A percentile compares a stretch with the other conserved stretches of the same genome.
Conservation (phyloP, 2,113 vertebrate genomes). For the Morone saxatilis region DNA sequence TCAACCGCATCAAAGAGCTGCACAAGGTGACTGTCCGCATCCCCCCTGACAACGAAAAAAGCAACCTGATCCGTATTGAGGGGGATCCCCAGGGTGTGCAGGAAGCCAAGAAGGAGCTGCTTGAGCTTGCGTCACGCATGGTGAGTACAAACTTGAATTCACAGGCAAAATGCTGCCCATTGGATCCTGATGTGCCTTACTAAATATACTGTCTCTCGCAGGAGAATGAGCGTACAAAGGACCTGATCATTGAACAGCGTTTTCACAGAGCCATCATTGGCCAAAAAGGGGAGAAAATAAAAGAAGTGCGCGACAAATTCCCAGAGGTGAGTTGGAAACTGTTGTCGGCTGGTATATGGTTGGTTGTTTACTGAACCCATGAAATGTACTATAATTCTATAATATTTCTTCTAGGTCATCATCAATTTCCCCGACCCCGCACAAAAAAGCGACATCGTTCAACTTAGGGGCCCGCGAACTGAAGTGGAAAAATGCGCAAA, state of each 20-base stretch:
- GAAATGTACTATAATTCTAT: not conserved
- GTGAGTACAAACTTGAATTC: slow-evolving; percentile 72
- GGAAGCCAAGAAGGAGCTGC: slow-evolving; percentile 97
- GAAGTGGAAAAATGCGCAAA: slow-evolving; percentile 99
- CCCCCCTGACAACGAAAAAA: slow-evolving; percentile 98
- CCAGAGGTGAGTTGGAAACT: slow-evolving; percentile 87
- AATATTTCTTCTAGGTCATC: slow-evolving; percentile 88
- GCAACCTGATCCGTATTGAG: slow-evolving; percentile 97
- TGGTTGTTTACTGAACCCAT: not conserved
- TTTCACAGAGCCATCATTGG: slow-evolving; percentile 99
- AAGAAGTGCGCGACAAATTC: slow-evolving; percentile 98
- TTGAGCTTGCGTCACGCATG: slow-evolving; percentile 98
- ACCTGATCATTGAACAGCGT: slow-evolving; percentile 97
- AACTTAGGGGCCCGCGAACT: slow-evolving; percentile 95
- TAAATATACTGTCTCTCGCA: slow-evolving; percentile 59
- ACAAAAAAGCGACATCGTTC: slow-evolving; percentile 97
- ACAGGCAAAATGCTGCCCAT: not conserved
- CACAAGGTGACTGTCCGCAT: slow-evolving; percentile 99
- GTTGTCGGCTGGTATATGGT: not conserved
- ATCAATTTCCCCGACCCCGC: slow-evolving; percentile 98
- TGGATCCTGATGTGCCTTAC: not conserved
- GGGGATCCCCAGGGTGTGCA: slow-evolving; percentile 98
- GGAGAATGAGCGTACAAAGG: slow-evolving; percentile 99
- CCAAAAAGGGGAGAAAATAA: slow-evolving; percentile 98
- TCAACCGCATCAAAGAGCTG: slow-evolving; percentile 98